These are phyloP conservation scores for Drosophila leontia DNA, from an alignment of 1,140 invertebrate genomes.

Conservation along the genomic window DNA sequence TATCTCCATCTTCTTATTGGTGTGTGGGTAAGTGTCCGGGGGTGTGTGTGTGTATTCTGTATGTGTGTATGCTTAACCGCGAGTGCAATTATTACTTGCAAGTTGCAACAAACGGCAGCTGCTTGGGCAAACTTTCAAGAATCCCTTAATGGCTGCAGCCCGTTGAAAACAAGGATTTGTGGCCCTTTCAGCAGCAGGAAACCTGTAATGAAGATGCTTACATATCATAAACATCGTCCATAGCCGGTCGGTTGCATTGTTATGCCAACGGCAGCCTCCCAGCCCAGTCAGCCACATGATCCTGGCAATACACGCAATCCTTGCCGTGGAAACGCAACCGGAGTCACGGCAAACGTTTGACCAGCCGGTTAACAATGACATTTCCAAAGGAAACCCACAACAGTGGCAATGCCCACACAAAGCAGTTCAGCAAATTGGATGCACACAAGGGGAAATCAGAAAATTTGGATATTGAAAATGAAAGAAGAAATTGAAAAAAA, in stretches of 20 bases:
- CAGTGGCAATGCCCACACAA: conserved; percentile 28
- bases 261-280: conserved; percentile 22
- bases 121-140: conserved; percentile 37
- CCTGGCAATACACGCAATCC: conserved; percentile 9
- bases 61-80: conserved; percentile 47
- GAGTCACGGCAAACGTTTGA: conserved; percentile 35
- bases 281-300: conserved; percentile 7
- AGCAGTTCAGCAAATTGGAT: conserved; percentile 10
- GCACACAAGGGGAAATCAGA: neutral
- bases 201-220: conserved; percentile 42
- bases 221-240: conserved; percentile 43
- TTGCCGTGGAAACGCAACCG: neutral
- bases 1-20: conserved; percentile 8
- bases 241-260: conserved; percentile 21
- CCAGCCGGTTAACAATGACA: conserved; percentile 42
- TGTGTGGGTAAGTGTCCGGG: conserved; percentile 1
- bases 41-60: conserved; percentile 2
- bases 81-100: conserved; percentile 73
- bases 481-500: no score
- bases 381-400: conserved; percentile 35
- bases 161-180: conserved; percentile 28
- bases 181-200: conserved; percentile 19
- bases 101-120: conserved; percentile 64
- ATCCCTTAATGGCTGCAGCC: conserved; percentile 29
- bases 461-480: neutral